These are phyloP conservation scores for Schlechtendalia chinensis DNA, from an alignment of 1,140 invertebrate genomes.

Conservation along the genomic window DNA sequence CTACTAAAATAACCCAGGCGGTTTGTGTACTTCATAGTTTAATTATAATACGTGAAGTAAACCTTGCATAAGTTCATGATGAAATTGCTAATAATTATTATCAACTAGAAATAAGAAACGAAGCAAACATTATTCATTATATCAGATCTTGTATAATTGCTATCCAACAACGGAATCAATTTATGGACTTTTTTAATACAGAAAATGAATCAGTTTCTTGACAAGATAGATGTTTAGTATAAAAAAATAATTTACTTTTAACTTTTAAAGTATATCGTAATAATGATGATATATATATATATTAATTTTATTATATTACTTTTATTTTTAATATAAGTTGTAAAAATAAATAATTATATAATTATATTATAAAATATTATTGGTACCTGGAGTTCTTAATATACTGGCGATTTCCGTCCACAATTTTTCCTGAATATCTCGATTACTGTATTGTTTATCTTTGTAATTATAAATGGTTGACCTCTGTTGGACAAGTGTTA, in stretches of 20 bases:
- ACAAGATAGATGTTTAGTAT: slow-evolving; percentile 14
- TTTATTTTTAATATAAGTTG: too few relatives aligned
- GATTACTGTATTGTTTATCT: background rate
- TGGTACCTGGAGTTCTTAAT: slow-evolving; percentile 10
- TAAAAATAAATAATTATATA: background rate
- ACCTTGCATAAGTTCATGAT: background rate
- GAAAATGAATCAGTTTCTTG: slow-evolving; percentile 16
- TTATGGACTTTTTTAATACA: slow-evolving; percentile 7
- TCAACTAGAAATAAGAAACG: slow-evolving; percentile 4
- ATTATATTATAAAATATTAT: slow-evolving; percentile 6
- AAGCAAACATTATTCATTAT: background rate
- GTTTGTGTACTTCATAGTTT: slow-evolving; percentile 49
- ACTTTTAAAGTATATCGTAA: slow-evolving; percentile 1
- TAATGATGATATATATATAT: background rate
- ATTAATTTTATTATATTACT: background rate
- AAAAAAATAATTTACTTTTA: background rate
- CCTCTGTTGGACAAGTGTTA: background rate
- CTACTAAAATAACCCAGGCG: slow-evolving; percentile 48
- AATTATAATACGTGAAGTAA: slow-evolving; percentile 7
- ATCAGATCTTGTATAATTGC: slow-evolving; percentile 1
- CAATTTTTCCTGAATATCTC: background rate
- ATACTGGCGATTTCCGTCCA: background rate
- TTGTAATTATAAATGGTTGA: background rate
- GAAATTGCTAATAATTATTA: background rate
- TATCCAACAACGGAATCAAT: background rate